Evolutionary conservation across 1,140 invertebrate genomes (phyloP).

Genomic region (Schmidtea mediterranea): DNA sequence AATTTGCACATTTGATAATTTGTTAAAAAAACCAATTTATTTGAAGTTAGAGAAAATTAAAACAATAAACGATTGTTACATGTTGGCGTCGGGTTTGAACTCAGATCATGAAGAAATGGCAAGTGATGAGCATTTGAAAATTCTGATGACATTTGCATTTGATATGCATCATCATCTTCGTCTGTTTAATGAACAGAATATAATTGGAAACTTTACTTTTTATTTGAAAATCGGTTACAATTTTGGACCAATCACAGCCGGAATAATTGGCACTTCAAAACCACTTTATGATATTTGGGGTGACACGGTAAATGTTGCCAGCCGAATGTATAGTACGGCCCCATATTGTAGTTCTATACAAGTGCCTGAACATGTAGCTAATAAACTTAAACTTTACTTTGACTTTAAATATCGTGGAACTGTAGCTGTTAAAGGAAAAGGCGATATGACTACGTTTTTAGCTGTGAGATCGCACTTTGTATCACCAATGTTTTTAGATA

Average conservation of each 20-base stretch:
- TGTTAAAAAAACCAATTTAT: constrained; percentile 35
- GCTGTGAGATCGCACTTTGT: too few relatives aligned
- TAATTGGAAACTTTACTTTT: constrained; percentile 55
- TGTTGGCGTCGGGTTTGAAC: constrained; percentile 80
- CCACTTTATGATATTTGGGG: too few relatives aligned
- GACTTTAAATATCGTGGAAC: constrained; percentile 25
- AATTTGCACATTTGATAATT: not conserved
- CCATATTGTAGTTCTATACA: too few relatives aligned
- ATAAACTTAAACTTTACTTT: constrained; percentile 32
- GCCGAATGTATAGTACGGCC: too few relatives aligned
- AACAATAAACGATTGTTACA: constrained; percentile 75
- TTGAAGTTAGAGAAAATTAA: constrained; percentile 79
- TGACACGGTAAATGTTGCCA: too few relatives aligned
- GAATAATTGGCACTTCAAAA: constrained; percentile 80
- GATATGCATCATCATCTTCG: constrained; percentile 52
- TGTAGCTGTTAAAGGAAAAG: constrained; percentile 26
- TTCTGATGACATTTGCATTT: constrained; percentile 57
- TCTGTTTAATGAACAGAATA: constrained; percentile 60
- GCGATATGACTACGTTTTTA: constrained; percentile 36
- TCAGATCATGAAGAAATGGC: constrained; percentile 33
- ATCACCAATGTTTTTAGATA: too few relatives aligned
- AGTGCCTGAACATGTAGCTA: constrained; percentile 14
- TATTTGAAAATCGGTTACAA: constrained; percentile 41
- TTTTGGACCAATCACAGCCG: constrained; percentile 73
- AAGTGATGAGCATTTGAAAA: constrained; percentile 47